phyloP scores from a whole-genome alignment of 1,140 invertebrate genomes.

The Maniola jurtina region DNA sequence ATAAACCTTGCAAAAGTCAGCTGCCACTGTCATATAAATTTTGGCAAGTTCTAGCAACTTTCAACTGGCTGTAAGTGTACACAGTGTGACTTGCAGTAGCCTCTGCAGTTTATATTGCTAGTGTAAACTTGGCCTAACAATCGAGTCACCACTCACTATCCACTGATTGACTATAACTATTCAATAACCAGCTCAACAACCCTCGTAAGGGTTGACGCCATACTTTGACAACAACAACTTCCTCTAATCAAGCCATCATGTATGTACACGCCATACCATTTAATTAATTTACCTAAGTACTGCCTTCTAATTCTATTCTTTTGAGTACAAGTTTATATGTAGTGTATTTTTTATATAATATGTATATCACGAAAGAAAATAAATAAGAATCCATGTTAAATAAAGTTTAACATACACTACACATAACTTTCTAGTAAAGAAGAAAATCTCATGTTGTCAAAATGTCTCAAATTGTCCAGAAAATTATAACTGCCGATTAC shows the following conservation, averaged over 20 bases:
- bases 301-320: slow-evolving; percentile 37
- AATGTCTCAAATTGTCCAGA: not conserved
- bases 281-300: slow-evolving; percentile 55
- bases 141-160: slow-evolving; percentile 34
- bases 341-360: slow-evolving; percentile 2
- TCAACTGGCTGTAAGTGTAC: no score
- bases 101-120: no score
- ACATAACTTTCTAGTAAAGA: slow-evolving; percentile 7
- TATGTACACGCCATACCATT: slow-evolving; percentile 37
- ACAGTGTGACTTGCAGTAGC: no score
- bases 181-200: slow-evolving; percentile 27
- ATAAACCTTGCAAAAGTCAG: no score
- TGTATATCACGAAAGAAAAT: slow-evolving; percentile 8
- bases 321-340: slow-evolving; percentile 7
- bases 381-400: slow-evolving; percentile 1
- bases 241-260: slow-evolving; percentile 37
- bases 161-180: slow-evolving; percentile 39
- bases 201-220: slow-evolving; percentile 19
- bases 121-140: slow-evolving; percentile 5
- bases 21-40: no score
- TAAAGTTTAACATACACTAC: not conserved
- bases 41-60: no score
- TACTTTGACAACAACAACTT: slow-evolving; percentile 35
- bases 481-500: slow-evolving; percentile 9
- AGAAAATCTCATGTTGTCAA: not conserved